Base-by-base conservation (phyloP, 2,113 vertebrate genomes). In the Antechinus stuartii region DNA sequence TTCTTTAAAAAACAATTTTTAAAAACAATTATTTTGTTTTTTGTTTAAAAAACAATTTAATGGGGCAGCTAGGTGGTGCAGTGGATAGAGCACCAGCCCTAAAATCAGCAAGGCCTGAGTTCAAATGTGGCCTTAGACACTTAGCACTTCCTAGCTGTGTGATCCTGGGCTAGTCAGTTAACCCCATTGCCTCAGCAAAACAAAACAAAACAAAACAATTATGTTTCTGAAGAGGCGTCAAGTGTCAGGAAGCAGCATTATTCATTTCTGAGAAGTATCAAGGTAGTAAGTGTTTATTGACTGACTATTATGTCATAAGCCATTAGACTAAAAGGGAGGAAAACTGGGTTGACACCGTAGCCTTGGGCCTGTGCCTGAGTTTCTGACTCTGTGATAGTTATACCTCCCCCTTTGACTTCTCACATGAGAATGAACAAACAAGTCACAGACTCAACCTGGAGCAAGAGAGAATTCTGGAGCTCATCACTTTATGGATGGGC, bases 181-280 rank as follows among this genome's bases (percentile, higher is more conserved):
- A 50, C 50, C 50, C 50, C 50, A 47, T 47, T 47, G 47, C 47
- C 47, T 47, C 47, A 47, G 47, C 47, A 50, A 50, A 50, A 50
- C 50, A 50, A 50, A 50, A 50, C 50, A 90, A 95, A 91, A 84
- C 26, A 47, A 94, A 27, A 47, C 90, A 55, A 52, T 91, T 76
- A 0, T 94, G 52, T 54, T 57, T 92, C 93, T 9, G 11, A 91
- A 96, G 53, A 84, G 57, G 91, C 1, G 24, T 3, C 22, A 27
- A 9, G 52, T 93, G 90, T 26, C 0, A 2, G 30, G 27, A 35
- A 89, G 2, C 10, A 22, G 93, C 2, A 7, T 76, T 92, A 89
- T 53, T 42, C 14, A 42, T 84, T 84, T 84, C 68, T 22, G 68
- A 42, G 68, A 84, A 84, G 35, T 42, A 42, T 84, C 6, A 22